A percentile compares a stretch with the other conserved stretches of the same genome.
These are phyloP conservation scores for Arvicanthis niloticus DNA, from an alignment of 2,113 vertebrate species.

Conservation along the genomic window DNA sequence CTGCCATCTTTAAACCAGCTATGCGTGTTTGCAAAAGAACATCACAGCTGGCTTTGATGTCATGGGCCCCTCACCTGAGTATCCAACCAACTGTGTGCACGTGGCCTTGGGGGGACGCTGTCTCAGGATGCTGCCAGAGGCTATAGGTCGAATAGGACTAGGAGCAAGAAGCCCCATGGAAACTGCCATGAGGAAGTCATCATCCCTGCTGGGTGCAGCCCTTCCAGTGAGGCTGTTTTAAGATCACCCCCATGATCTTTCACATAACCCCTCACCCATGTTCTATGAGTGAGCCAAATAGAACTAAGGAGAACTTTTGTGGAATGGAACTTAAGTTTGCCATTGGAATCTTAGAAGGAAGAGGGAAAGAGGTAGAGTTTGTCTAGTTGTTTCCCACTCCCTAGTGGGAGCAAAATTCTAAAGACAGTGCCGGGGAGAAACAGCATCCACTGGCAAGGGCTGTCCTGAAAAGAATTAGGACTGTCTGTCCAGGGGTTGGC, in stretches of 20 bases:
- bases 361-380: neutral
- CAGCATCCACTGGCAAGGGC: neutral
- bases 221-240: neutral
- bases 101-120: neutral
- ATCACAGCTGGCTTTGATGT: neutral
- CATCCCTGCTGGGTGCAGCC: neutral
- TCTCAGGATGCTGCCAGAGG: neutral
- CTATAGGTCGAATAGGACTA: neutral
- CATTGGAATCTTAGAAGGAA: neutral
- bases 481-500: neutral
- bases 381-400: neutral
- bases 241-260: neutral
- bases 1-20: neutral
- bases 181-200: neutral
- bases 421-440: neutral
- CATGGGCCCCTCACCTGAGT: neutral
- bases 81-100: neutral
- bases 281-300: neutral
- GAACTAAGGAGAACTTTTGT: neutral
- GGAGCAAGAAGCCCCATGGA: neutral
- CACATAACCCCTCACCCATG: neutral
- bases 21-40: neutral
- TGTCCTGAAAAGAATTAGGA: neutral
- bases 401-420: neutral
- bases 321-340: neutral